Conservation (phyloP, 2,888 invertebrate species). For the Cosmopolites sordidus region DNA sequence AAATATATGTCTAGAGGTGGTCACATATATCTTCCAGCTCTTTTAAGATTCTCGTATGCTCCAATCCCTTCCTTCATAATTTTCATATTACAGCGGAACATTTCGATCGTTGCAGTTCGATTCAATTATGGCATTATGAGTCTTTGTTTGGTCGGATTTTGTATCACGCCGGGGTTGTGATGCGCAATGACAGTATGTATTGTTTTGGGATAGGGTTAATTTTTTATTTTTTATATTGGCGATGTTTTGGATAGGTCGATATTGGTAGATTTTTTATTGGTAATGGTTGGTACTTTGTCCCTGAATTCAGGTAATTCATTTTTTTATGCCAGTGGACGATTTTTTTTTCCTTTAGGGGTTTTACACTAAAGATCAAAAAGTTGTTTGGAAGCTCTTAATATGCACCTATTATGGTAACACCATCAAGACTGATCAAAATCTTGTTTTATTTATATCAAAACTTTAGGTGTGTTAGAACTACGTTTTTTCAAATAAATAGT, state of each 20-base stretch:
- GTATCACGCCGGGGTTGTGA: constrained; percentile 14
- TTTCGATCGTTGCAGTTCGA: not conserved
- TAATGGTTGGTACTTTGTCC: too few species aligned
- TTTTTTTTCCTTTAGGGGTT: too few species aligned
- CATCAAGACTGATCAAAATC: too few species aligned
- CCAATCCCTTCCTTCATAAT: constrained; percentile 3
- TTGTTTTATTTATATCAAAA: too few species aligned
- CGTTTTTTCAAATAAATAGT: too few species aligned
- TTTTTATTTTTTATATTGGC: constrained; percentile 13
- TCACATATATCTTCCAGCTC: not conserved
- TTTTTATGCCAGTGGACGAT: too few species aligned
- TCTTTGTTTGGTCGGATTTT: constrained; percentile 1
- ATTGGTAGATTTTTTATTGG: constrained; percentile 3
- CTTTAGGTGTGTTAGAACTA: too few species aligned
- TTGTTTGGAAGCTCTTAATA: too few species aligned
- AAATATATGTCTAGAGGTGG: not conserved
- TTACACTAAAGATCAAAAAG: too few species aligned
- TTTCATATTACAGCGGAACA: constrained; percentile 19
- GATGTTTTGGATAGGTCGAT: constrained; percentile 10
- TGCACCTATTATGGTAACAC: too few species aligned
- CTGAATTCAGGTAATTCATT: too few species aligned
- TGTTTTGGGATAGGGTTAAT: constrained; percentile 17
- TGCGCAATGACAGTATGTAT: constrained; percentile 19
- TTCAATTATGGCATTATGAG: not conserved
- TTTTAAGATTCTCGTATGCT: constrained; percentile 11